phyloP scores from a whole-genome alignment of 2,797 vertebrate genomes.

The Pagetopsis macropterus region DNA sequence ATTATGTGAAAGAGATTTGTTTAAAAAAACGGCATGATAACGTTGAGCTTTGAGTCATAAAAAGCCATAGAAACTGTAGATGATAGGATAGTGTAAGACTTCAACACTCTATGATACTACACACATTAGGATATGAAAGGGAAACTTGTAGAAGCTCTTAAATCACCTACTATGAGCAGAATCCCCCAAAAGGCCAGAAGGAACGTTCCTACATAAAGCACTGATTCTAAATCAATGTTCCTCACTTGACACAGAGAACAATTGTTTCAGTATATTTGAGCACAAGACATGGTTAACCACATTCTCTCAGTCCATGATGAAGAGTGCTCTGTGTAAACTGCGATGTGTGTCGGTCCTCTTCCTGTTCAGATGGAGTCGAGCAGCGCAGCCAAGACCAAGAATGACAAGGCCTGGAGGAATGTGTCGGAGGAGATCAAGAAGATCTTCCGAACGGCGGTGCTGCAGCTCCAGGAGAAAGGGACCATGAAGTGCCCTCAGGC shows the following conservation, averaged over 20 bases:
- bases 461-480: constrained; percentile 93
- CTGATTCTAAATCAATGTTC: background rate
- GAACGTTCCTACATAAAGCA: background rate
- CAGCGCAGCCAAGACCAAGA: constrained; percentile 85
- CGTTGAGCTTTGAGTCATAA: background rate
- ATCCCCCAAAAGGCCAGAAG: background rate
- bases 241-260: background rate
- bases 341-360: constrained; percentile 40
- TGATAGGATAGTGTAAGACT: background rate
- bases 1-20: constrained; percentile 2
- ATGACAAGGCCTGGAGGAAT: constrained; percentile 93
- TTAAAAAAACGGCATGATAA: background rate
- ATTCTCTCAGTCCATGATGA: constrained; percentile 6
- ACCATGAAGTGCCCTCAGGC: constrained; percentile 93
- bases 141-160: background rate
- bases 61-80: background rate
- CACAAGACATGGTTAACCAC: background rate
- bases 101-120: background rate
- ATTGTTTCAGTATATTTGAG: background rate
- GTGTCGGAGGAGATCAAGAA: constrained; percentile 96
- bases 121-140: background rate
- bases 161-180: background rate
- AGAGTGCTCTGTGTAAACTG: constrained; percentile 17
- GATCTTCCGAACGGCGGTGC: constrained; percentile 93
- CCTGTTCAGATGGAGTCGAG: constrained; percentile 89